Percentiles rank a stretch among this genome's conserved stretches.
These are phyloP conservation scores for Chymomyza amoena DNA, from an alignment of 2,888 invertebrate genomes.

Conservation along the genomic window DNA sequence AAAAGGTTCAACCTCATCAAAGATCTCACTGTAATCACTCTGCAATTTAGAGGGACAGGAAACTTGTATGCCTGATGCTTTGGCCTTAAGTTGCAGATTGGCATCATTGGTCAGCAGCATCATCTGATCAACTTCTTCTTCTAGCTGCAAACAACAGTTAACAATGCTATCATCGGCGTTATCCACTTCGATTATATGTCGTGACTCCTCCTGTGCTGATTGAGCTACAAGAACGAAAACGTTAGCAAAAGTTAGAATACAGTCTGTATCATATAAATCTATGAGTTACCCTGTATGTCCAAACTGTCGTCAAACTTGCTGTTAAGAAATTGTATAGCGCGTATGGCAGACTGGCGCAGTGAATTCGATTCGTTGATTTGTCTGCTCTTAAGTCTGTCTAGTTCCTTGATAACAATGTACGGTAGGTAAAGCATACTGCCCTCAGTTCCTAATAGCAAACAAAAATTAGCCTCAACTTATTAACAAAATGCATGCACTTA, in stretches of 20 bases:
- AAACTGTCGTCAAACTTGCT: constrained; percentile 57
- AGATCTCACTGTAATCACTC: constrained; percentile 38
- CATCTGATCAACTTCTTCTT: constrained; percentile 75
- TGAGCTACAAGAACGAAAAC: constrained; percentile 75
- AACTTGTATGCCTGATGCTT: constrained; percentile 77
- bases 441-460: constrained; percentile 42
- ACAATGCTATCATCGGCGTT: constrained; percentile 80
- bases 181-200: constrained; percentile 76
- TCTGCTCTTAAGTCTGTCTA: constrained; percentile 79
- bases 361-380: constrained; percentile 44
- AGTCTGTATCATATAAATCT: no score
- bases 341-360: constrained; percentile 40
- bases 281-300: constrained; percentile 56
- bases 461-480: background rate
- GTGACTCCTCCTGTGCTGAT: constrained; percentile 78
- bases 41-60: constrained; percentile 69
- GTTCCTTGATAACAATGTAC: constrained; percentile 80
- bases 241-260: no score
- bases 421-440: constrained; percentile 79
- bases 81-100: constrained; percentile 80
- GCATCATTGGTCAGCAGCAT: constrained; percentile 80
- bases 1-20: constrained; percentile 14
- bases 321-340: constrained; percentile 73
- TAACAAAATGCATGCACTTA: constrained; percentile 20
- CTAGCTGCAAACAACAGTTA: constrained; percentile 80